These are phyloP conservation scores for Coracopsis vasa DNA, from an alignment of 2,113 vertebrate genomes.

Conservation along the genomic window DNA sequence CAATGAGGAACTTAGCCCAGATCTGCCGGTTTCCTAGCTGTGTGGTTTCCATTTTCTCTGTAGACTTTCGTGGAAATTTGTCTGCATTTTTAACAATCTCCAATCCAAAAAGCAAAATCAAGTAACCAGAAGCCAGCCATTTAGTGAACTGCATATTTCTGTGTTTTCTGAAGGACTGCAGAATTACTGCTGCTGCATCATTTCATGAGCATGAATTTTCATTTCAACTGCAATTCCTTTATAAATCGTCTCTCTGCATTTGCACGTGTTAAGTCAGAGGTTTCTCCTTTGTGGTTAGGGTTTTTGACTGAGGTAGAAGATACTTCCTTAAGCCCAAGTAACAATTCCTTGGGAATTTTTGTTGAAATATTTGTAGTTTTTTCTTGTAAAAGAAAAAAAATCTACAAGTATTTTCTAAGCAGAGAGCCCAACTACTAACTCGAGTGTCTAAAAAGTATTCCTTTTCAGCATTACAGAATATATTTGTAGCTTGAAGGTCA, in stretches of 20 bases:
- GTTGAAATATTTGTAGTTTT: background rate
- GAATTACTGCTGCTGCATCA: background rate
- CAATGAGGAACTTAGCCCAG: conserved; percentile 17
- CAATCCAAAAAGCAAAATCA: background rate
- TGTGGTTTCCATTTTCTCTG: background rate
- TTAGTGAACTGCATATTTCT: background rate
- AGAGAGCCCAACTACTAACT: background rate
- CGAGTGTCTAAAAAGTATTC: background rate
- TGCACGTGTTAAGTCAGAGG: background rate
- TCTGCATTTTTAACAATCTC: background rate
- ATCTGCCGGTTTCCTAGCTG: background rate
- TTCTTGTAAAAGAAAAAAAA: background rate
- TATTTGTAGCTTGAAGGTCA: background rate
- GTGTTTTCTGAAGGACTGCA: background rate
- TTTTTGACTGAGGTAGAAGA: background rate
- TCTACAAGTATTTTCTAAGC: background rate
- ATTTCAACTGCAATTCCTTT: background rate
- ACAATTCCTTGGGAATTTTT: background rate
- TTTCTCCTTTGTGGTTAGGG: background rate
- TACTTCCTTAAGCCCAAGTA: background rate
- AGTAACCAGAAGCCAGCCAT: background rate
- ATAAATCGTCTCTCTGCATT: background rate
- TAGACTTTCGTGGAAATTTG: background rate
- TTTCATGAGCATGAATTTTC: background rate
- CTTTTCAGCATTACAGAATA: background rate